Evolutionary conservation across 2,113 vertebrate species (phyloP), one percentile per base, ranked within the genome.

Genomic region (Microcebus tavaratra): DNA sequence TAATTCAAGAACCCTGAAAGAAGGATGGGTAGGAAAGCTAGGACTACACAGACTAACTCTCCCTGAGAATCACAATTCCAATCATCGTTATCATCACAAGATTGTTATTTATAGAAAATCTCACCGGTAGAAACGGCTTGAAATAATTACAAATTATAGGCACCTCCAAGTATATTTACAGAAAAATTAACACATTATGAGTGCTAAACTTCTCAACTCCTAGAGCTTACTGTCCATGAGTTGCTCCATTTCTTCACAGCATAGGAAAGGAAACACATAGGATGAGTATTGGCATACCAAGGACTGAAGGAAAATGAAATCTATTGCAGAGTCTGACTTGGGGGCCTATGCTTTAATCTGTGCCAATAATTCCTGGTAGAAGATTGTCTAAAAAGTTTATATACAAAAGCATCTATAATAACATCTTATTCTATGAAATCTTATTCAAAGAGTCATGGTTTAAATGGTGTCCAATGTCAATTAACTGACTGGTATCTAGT

Each of bases 161-260:
- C 25, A 87, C 80, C 80, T 75, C 61, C 31, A 53, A 80, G 45
- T 48, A 42, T 72, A 88, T 89, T 86, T 91, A 48, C 70, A 83
- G 92, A 79, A 88, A 95, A 48, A 63, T 39, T n/a, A 91, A 79
- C 50, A 94, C 50, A 89, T 73, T 53, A 31, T 27, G 29, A 94
- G 70, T 45, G 90, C 86, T 91, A 59, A 82, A 61, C 61, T 70
- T 81, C 57, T 57, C 10, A 0, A 57, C n/a, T 88, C 21, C 86
- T 39, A 70, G 80, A 68, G 48, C 18, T 59, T 25, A 85, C 63
- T 80, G 42, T 34, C 57, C 76, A 57, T 3, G 42, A 88, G 21
- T 31, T 63, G 36, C 20, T 86, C 50, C 18, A 21, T 65, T 94
- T 88, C 78, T 59, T 82, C 34, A 70, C 15, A 70, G n/a, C 7